Conservation (phyloP, 2,888 invertebrate species). For the Thymelicus sylvestris region DNA sequence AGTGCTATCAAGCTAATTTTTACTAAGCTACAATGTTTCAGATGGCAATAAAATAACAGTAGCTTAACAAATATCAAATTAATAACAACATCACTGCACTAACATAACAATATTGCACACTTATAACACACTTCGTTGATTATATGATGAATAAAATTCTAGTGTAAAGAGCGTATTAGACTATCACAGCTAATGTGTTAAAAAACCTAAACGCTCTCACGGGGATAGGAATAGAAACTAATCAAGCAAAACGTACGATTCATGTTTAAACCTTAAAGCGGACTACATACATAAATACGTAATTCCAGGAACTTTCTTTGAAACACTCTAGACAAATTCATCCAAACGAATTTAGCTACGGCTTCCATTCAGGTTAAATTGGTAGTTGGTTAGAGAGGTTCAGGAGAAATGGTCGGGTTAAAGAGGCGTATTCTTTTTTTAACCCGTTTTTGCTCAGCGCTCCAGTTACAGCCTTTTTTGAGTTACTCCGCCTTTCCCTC, state of each 20-base stretch:
- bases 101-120: too few species aligned
- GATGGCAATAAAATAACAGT: too few species aligned
- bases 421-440: slow-evolving; percentile 40
- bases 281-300: background rate
- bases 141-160: too few species aligned
- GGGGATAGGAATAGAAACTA: background rate
- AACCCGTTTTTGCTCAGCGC: slow-evolving; percentile 32
- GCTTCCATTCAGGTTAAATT: slow-evolving; percentile 34
- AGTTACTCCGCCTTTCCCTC: slow-evolving; percentile 18
- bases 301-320: slow-evolving; percentile 1
- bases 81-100: too few species aligned
- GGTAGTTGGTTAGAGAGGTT: slow-evolving; percentile 36
- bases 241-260: background rate
- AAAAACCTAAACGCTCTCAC: too few species aligned
- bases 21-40: too few species aligned
- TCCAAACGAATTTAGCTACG: slow-evolving; percentile 21
- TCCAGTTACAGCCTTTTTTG: slow-evolving; percentile 27
- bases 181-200: too few species aligned
- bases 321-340: slow-evolving; percentile 25
- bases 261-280: background rate
- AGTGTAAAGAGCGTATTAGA: too few species aligned
- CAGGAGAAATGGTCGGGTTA: slow-evolving; percentile 41
- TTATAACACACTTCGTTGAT: too few species aligned
- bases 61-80: too few species aligned
- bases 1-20: too few species aligned